phyloP scores from a whole-genome alignment of 2,113 vertebrate genomes.

The Oriolus oriolus region DNA sequence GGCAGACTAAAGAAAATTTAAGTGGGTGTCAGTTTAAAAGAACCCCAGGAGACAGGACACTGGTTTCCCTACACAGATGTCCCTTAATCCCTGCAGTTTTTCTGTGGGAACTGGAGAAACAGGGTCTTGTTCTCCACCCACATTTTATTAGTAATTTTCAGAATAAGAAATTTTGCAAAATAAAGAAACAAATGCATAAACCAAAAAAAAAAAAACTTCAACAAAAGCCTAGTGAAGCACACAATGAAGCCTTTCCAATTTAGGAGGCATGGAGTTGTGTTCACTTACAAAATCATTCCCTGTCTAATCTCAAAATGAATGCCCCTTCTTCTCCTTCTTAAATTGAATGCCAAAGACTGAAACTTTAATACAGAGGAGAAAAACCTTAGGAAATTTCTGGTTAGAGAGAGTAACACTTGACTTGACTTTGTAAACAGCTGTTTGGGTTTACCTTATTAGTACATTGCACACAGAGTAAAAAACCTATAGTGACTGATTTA shows the following conservation, averaged over 20 bases:
- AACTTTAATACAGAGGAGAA: not conserved
- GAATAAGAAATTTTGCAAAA: not conserved
- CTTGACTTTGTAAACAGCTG: fast-evolving
- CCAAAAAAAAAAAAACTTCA: not conserved
- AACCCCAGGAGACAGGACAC: not conserved
- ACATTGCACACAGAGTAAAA: not conserved
- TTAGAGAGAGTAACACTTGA: not conserved
- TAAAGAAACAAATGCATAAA: not conserved
- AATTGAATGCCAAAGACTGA: not conserved
- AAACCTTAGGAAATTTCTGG: not conserved
- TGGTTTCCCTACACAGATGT: not conserved
- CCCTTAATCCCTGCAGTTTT: not conserved
- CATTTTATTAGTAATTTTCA: not conserved
- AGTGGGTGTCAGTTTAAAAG: not conserved
- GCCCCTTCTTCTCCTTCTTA: not conserved
- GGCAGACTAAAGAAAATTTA: not conserved
- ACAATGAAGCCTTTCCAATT: not conserved
- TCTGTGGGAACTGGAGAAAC: not conserved
- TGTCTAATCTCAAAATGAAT: not conserved
- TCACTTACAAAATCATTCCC: not conserved
- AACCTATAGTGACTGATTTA: not conserved
- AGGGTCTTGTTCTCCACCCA: not conserved
- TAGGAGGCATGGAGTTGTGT: not conserved
- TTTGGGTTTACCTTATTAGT: not conserved
- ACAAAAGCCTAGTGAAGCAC: not conserved